Percentiles rank a stretch among this genome's conserved stretches.
phyloP scores from a whole-genome alignment of 2,113 vertebrate genomes.

The Ovis aries region ARS-UI_Ramb_v3.0 NC_056057.1:89146501-89147000 shows the following conservation, averaged over 20 bases:
- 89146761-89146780: neutral
- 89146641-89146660: conserved; percentile 27
- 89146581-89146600: conserved; percentile 91
- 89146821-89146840: neutral
- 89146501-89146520: conserved; percentile 87
- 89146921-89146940: neutral
- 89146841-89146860: neutral
- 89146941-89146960: neutral
- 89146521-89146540: conserved; percentile 92
- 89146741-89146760: neutral
- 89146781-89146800: neutral
- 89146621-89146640: conserved; percentile 90
- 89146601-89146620: conserved; percentile 87
- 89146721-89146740: neutral
- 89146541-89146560: conserved; percentile 90
- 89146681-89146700: neutral
- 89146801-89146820: neutral
- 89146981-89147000: neutral
- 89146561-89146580: conserved; percentile 87
- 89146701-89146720: neutral
- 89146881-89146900: neutral
- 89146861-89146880: neutral
- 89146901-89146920: neutral
- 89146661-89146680: neutral
- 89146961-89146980: neutral